Evolutionary conservation across 2,797 vertebrate genomes (phyloP).

Genomic region (Lutjanus argentimaculatus): DNA sequence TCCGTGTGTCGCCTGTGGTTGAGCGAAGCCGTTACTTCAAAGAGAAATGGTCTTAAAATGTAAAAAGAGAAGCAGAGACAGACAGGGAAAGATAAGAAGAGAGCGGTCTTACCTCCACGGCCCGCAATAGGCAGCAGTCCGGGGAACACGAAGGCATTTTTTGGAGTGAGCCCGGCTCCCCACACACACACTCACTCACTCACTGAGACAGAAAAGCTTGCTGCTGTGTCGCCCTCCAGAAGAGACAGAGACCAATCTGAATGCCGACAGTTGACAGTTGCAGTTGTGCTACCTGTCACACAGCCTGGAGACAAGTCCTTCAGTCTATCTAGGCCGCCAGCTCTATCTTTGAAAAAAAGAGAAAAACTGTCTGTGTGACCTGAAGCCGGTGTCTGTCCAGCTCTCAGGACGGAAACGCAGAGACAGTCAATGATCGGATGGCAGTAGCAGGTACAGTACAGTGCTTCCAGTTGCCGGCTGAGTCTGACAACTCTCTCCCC

Average conservation of each 20-base stretch:
- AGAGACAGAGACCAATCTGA: slow-evolving; percentile 51
- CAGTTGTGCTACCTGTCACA: slow-evolving; percentile 72
- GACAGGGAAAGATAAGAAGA: slow-evolving; percentile 57
- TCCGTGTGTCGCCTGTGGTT: slow-evolving; percentile 33
- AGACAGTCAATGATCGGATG: slow-evolving; percentile 75
- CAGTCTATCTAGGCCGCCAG: slow-evolving; percentile 57
- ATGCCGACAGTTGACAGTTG: slow-evolving; percentile 66
- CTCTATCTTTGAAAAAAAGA: slow-evolving; percentile 18
- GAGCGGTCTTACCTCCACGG: slow-evolving; percentile 89
- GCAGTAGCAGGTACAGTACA: slow-evolving; percentile 82
- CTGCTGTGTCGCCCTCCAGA: slow-evolving; percentile 52
- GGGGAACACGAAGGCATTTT: slow-evolving; percentile 93
- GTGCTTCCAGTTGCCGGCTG: slow-evolving; percentile 83
- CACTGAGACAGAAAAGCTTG: slow-evolving; percentile 57
- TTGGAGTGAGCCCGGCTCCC: slow-evolving; percentile 81
- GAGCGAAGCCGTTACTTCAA: slow-evolving; percentile 46
- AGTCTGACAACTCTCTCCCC: slow-evolving; percentile 88
- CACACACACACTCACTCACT: slow-evolving; percentile 65
- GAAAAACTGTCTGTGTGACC: slow-evolving; percentile 57
- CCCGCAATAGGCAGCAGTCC: slow-evolving; percentile 90
- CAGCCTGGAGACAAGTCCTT: slow-evolving; percentile 58
- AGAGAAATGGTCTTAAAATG: slow-evolving; percentile 48
- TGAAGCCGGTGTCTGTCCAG: slow-evolving; percentile 51
- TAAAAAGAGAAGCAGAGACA: slow-evolving; percentile 45
- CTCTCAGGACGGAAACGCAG: slow-evolving; percentile 70